phyloP scores from a whole-genome alignment of 1,140 invertebrate species.

The Caerostris extrusa region DNA sequence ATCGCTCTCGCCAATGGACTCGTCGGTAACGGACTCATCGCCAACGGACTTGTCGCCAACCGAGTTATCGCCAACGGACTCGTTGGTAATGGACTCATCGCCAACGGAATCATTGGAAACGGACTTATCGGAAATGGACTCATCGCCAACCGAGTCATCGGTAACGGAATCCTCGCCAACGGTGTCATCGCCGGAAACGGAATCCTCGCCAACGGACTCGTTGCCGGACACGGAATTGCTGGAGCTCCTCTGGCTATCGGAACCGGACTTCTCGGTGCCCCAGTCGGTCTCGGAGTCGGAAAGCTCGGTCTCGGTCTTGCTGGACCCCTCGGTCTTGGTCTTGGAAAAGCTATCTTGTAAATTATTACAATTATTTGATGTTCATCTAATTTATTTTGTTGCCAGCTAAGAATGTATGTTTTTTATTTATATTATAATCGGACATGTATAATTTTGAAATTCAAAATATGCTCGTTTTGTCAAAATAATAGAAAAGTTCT shows the following conservation, averaged over 20 bases:
- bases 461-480: no score
- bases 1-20: not conserved
- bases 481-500: no score
- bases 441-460: no score
- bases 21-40: not conserved
- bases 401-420: no score
- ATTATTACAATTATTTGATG: not conserved
- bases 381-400: no score
- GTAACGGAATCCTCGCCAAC: not conserved
- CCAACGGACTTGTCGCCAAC: not conserved
- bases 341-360: conserved; percentile 11
- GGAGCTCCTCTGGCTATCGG: not conserved
- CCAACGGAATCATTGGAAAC: not conserved
- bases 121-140: not conserved
- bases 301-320: not conserved
- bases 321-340: not conserved
- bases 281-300: not conserved
- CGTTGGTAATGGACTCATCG: no score
- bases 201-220: not conserved
- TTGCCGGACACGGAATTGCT: no score
- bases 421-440: no score
- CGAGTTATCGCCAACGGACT: not conserved
- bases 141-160: not conserved
- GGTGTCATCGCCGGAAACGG: not conserved
- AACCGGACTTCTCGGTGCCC: conserved; percentile 11